Base-by-base conservation (phyloP, 2,113 vertebrate species). In the Choloepus hoffmanni region DNA sequence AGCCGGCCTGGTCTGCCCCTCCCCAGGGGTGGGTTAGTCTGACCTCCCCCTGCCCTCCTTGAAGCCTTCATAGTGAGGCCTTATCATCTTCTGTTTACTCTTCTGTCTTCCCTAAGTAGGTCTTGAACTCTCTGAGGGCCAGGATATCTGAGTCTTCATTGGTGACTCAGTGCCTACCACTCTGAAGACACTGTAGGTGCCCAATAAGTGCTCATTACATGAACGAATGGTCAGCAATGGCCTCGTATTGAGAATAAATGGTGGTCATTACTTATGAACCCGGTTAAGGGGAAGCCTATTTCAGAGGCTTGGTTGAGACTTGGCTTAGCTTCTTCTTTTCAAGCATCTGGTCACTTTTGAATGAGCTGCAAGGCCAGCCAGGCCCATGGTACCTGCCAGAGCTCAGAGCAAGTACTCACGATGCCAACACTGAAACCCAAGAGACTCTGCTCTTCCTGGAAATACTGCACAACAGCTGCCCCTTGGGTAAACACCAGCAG, bases 401-500 rank as follows among this genome's bases (percentile, higher is more conserved):
- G 74, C 70, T 91, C 53, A 96, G 96, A 97, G 94, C 95, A 93
- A 81, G 95, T 87, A 43, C 87, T 95, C 67, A 58, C 55, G 0
- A 96, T 96, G 92, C 74, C 97, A 94, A 97, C 86, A 94, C 94
- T 95, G 95, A 98, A 96, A 96, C 48, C 93, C 96, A 97, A 97
- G 96, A 97, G 94, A 95, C 95, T 97, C 96, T 97, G 85, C 97
- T 90, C 86, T 96, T 95, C 70, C 93, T 95, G 85, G 96, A 94
- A 98, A 97, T 96, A 95, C 94, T 97, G 98, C 97, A 96, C 97
- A 97, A 97, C 89, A 94, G 83, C 92, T 92, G 87, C 70, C 74
- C 86, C 92, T 92, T 96, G 91, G 96, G 95, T 91, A 97, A 97
- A 98, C 92, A 95, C 62, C 92, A 97, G 91, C 94, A 96, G 95